Percentiles rank a stretch among this genome's conserved stretches.
phyloP scores from a whole-genome alignment of 2,113 vertebrate genomes.

The cat (Felis catus) region F.catus_Fca126_mat1.0 CM031424.1:75552001-75552500 shows the following conservation, averaged over 20 bases:
- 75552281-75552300: background rate
- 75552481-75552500: slow-evolving; percentile 43
- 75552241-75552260: background rate
- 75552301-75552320: slow-evolving; percentile 26
- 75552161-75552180: background rate
- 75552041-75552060: background rate
- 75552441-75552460: slow-evolving; percentile 25
- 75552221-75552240: background rate
- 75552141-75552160: background rate
- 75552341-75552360: slow-evolving; percentile 50
- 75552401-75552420: slow-evolving; percentile 36
- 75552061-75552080: background rate
- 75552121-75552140: background rate
- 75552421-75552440: slow-evolving; percentile 1
- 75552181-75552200: background rate
- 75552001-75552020: background rate
- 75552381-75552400: background rate
- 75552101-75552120: background rate
- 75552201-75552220: background rate
- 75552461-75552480: background rate
- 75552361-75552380: slow-evolving; percentile 13
- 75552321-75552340: slow-evolving; percentile 43
- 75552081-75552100: background rate
- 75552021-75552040: background rate
- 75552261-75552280: background rate